These are phyloP conservation scores for Platorchestia sp. DNA, from an alignment of 1,140 invertebrate species.

Conservation along the genomic window DNA sequence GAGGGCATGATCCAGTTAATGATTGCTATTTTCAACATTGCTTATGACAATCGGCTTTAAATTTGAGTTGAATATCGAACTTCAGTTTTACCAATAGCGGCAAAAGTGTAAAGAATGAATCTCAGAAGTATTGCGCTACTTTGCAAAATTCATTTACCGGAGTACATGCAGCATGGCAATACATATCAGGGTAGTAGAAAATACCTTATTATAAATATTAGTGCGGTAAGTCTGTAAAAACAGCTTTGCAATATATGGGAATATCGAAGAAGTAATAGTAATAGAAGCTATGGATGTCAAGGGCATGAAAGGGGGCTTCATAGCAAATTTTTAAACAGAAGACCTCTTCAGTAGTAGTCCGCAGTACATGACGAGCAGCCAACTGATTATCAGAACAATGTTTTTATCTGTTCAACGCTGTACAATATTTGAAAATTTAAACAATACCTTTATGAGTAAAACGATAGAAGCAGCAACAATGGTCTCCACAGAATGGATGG, in stretches of 20 bases:
- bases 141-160: no score
- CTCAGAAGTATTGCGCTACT: background rate
- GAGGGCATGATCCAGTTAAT: no score
- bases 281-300: background rate
- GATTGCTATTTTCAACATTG: no score
- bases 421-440: background rate
- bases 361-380: background rate
- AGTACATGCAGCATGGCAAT: no score
- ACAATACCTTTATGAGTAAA: constrained; percentile 7
- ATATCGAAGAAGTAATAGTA: no score
- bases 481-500: background rate
- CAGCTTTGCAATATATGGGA: background rate
- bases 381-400: background rate
- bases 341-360: background rate
- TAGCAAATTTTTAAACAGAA: background rate
- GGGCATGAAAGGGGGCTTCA: background rate
- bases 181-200: no score
- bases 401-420: background rate
- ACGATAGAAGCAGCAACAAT: background rate
- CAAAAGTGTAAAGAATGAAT: background rate
- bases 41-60: no score
- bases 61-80: no score
- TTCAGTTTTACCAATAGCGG: no score
- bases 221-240: background rate
- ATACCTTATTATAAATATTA: no score